Evolutionary conservation across 1,140 invertebrate species (phyloP).

Genomic region (Rhopalosiphum padi): DNA sequence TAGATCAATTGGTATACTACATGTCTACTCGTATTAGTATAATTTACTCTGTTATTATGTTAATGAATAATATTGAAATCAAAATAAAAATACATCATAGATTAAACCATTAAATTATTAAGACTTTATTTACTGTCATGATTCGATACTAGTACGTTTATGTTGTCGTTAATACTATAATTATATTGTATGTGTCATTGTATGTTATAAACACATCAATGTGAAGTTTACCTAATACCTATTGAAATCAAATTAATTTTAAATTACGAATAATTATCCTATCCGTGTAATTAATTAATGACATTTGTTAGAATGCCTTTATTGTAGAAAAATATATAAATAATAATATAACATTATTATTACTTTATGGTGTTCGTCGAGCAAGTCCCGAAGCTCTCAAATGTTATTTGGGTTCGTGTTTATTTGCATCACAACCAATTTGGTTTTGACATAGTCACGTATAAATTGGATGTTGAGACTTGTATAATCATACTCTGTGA

Average conservation of each 20-base stretch:
- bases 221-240: too few relatives aligned
- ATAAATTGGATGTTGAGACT: background rate
- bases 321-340: background rate
- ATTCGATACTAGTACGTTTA: too few relatives aligned
- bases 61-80: too few relatives aligned
- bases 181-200: too few relatives aligned
- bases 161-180: too few relatives aligned
- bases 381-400: background rate
- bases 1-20: too few relatives aligned
- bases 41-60: too few relatives aligned
- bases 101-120: background rate
- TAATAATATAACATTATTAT: background rate
- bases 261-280: background rate
- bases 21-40: too few relatives aligned
- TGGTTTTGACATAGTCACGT: background rate
- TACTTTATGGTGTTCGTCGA: background rate
- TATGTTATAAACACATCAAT: too few relatives aligned
- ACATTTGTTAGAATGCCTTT: background rate
- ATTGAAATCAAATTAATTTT: too few relatives aligned
- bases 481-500: background rate
- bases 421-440: background rate
- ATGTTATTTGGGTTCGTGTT: background rate
- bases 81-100: too few relatives aligned
- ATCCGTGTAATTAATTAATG: background rate
- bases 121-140: background rate